Conservation (phyloP, 2,113 vertebrate species). For the Micromys minutus region DNA sequence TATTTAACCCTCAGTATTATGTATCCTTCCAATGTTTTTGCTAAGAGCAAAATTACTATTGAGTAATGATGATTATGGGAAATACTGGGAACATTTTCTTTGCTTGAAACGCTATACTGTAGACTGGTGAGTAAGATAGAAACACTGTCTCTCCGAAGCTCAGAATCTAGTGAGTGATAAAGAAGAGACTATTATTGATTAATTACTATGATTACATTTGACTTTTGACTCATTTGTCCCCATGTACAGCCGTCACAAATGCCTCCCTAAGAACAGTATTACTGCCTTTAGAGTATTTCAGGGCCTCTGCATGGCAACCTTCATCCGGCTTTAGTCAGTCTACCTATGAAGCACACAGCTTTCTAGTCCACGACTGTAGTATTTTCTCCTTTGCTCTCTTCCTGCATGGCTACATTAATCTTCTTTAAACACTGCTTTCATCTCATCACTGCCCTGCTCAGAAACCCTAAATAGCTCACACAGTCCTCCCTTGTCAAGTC, state of each 20-base stretch:
- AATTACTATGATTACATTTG: constrained; percentile 38
- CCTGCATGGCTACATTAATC: constrained; percentile 22
- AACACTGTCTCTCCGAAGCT: background rate
- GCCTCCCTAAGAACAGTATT: constrained; percentile 14
- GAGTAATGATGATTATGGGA: background rate
- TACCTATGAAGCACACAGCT: background rate
- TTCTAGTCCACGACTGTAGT: background rate
- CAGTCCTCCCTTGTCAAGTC: background rate
- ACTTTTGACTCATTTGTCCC: constrained; percentile 35
- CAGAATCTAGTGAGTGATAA: background rate
- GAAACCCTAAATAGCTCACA: constrained; percentile 62
- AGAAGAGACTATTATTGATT: background rate
- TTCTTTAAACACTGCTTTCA: constrained; percentile 69
- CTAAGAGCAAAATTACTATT: constrained; percentile 12
- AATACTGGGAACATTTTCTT: background rate
- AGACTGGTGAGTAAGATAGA: background rate
- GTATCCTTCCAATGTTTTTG: background rate
- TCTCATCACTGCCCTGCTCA: constrained; percentile 42
- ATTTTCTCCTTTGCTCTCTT: constrained; percentile 41
- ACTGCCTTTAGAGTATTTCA: constrained; percentile 31
- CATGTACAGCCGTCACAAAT: background rate
- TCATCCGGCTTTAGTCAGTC: constrained; percentile 24
- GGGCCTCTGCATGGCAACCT: background rate
- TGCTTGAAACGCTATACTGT: background rate
- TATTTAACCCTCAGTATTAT: background rate